Conservation (phyloP, 1,140 invertebrate genomes). For the Laupala kohalensis region DNA sequence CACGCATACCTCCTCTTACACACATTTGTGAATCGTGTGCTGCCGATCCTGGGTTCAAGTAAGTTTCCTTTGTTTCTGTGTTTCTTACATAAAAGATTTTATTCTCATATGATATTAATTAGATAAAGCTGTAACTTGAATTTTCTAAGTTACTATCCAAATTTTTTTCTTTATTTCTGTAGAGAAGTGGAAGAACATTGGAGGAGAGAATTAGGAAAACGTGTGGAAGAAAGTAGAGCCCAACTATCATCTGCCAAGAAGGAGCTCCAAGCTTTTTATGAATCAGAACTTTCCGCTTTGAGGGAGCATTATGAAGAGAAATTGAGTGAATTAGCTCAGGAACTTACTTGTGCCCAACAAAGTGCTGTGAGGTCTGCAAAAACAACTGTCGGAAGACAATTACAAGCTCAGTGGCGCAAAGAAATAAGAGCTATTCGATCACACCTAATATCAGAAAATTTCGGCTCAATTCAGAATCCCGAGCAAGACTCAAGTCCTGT, state of each 20-base stretch:
- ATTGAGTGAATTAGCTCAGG: background rate
- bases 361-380: background rate
- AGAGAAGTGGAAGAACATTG: background rate
- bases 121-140: no score
- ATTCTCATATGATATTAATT: no score
- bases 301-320: background rate
- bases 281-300: background rate
- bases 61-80: no score
- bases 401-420: background rate
- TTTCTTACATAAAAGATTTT: no score
- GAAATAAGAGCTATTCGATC: background rate
- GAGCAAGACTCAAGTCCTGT: no score
- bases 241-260: background rate
- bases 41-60: constrained; percentile 14
- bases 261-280: background rate
- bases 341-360: background rate
- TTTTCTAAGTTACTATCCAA: no score
- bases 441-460: no score
- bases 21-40: constrained; percentile 13
- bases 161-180: no score
- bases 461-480: no score
- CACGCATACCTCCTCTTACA: constrained; percentile 7
- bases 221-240: background rate
- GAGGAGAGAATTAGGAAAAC: background rate
- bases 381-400: background rate